Evolutionary conservation across 2,113 vertebrate genomes (phyloP).

Genomic region (Protomyctophum bolini): DNA sequence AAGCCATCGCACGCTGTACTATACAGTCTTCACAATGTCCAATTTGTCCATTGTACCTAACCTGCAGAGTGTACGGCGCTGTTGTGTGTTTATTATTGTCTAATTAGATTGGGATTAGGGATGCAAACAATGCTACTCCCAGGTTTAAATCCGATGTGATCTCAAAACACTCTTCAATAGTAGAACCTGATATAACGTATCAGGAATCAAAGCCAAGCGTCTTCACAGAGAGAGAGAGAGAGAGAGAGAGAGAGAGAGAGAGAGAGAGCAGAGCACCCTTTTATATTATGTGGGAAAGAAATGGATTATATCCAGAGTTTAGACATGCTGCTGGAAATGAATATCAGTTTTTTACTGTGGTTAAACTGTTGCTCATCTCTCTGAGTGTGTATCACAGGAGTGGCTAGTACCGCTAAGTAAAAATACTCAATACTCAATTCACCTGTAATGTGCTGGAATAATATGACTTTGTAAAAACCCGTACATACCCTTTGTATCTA

Average conservation of each 20-base stretch:
- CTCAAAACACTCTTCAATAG: background rate
- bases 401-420: too few species aligned
- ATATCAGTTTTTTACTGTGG: too few species aligned
- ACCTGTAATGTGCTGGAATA: too few species aligned
- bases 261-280: background rate
- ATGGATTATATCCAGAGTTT: background rate
- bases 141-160: background rate
- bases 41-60: background rate
- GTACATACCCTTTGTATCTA: too few species aligned
- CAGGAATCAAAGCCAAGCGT: background rate
- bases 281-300: background rate
- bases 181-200: background rate
- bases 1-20: background rate
- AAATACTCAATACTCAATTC: too few species aligned
- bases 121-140: background rate
- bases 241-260: background rate
- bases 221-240: background rate
- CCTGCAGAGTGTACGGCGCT: background rate
- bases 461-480: too few species aligned
- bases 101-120: background rate
- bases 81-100: background rate
- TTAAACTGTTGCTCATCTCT: too few species aligned
- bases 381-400: too few species aligned
- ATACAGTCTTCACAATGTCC: background rate
- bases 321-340: background rate